Evolutionary conservation across 1,140 invertebrate species (phyloP).

Genomic region (Sarcophaga peregrina): DNA sequence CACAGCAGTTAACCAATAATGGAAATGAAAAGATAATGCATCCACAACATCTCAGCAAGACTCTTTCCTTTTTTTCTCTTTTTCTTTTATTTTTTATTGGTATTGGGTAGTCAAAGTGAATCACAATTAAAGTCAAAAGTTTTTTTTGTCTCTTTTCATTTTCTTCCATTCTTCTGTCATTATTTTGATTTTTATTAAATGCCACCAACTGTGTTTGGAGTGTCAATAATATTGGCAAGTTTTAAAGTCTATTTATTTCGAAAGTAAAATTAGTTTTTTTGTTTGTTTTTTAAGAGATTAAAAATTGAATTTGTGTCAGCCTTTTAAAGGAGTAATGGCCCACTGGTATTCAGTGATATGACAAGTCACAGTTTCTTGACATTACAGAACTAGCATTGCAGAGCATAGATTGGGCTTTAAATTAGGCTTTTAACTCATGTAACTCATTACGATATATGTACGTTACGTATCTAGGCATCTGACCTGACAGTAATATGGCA

Average conservation of each 20-base stretch:
- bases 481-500: no score
- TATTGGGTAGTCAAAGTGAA: neutral
- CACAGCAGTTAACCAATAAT: slow-evolving; percentile 3
- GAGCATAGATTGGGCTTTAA: no score
- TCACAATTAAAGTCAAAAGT: neutral
- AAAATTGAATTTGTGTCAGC: neutral
- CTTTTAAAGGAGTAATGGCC: no score
- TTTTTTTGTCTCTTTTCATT: slow-evolving; percentile 4
- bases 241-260: neutral
- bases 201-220: slow-evolving; percentile 30
- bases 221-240: slow-evolving; percentile 25
- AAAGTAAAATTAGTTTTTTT: neutral
- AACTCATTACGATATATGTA: no score
- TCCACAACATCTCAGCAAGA: neutral
- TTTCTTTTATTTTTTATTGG: no score
- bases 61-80: neutral
- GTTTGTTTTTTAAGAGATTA: neutral
- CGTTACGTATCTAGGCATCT: no score
- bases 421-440: no score
- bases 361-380: no score
- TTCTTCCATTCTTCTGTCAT: neutral
- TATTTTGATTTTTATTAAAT: slow-evolving; percentile 15
- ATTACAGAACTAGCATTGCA: no score
- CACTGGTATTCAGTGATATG: no score
- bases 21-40: slow-evolving; percentile 37